Evolutionary conservation across 2,888 invertebrate species (phyloP), one percentile per base, ranked within the genome.

Genomic region (Thereva nobilitata): DNA sequence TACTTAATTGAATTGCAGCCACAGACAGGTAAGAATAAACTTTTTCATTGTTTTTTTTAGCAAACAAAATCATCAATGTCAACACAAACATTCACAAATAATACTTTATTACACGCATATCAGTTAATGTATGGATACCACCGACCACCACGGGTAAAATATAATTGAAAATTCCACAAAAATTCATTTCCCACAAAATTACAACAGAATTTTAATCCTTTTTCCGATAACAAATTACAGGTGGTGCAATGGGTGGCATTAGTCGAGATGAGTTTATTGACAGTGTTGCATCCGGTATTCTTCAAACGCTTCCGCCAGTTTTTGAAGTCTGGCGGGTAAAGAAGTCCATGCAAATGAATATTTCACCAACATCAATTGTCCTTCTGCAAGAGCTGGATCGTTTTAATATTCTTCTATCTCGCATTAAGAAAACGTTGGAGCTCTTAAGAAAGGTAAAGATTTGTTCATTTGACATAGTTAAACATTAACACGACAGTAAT

Each of bases 1-100:
- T 88, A 92, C 77, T 85, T 96, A 72, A 90, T 94, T 71, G 92
- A 95, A 74, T 81, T 95, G 50, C 95, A 96, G 78, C 95, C 95
- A 8, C 93, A 94, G 83, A 90, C 92, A 66, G 90, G 94, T 93
- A 64, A 45, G 35, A 23, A 38, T 4, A 23, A n/a, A 57, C 38
- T 42, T 12, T 40, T 45, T 44, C 9, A 45, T 44, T 7, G 6
- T 37, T 10, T 6, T n/a, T 35, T 38, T n/a, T 1, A 54, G 6
- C 45, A n/a, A 59, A 59, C 44, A 44, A 35, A 9, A 10, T 38
- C 45, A 41, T 23, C 23, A 23, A 23, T 23, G 23, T 23, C 40
- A 40, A 12, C 4, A 63, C n/a, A 41, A 52, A 35, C 41, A 56
- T 12, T 42, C 5, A 42, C 12, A 23, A 56, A 42, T 9, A 44